These are phyloP conservation scores for Pachypeltis micranthus DNA, from an alignment of 1,140 invertebrate genomes.

Conservation along the genomic window DNA sequence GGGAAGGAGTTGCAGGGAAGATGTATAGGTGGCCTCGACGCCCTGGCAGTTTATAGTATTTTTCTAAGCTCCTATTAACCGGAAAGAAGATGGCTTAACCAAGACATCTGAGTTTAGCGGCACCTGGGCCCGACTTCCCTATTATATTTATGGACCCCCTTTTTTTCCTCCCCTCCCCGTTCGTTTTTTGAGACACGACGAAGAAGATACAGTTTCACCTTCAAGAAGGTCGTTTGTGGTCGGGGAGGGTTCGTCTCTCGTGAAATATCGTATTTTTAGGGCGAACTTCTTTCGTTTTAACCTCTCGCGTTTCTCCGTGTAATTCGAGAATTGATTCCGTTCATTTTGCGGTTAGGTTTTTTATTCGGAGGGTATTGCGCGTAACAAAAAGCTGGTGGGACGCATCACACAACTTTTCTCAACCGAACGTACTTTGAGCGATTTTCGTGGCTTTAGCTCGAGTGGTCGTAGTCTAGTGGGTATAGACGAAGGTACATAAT, in stretches of 20 bases:
- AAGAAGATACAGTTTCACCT: neutral
- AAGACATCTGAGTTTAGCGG: neutral
- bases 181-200: neutral
- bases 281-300: neutral
- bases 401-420: too few species aligned
- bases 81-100: neutral
- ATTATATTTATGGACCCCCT: conserved; percentile 1
- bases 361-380: too few species aligned
- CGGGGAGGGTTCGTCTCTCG: neutral
- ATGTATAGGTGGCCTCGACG: neutral
- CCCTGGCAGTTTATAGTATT: neutral
- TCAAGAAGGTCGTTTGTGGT: neutral
- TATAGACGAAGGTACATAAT: too few species aligned
- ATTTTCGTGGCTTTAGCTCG: too few species aligned
- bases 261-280: neutral
- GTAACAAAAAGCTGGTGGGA: too few species aligned
- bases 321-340: too few species aligned
- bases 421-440: too few species aligned
- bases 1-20: neutral
- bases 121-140: neutral
- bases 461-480: too few species aligned
- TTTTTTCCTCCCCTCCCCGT: neutral
- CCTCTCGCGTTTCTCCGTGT: too few species aligned
- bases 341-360: too few species aligned
- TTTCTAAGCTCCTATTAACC: conserved; percentile 8